A percentile compares a stretch with the other conserved stretches of the same genome.
Conservation (phyloP, 2,113 vertebrate species). For the Egretta garzetta region DNA sequence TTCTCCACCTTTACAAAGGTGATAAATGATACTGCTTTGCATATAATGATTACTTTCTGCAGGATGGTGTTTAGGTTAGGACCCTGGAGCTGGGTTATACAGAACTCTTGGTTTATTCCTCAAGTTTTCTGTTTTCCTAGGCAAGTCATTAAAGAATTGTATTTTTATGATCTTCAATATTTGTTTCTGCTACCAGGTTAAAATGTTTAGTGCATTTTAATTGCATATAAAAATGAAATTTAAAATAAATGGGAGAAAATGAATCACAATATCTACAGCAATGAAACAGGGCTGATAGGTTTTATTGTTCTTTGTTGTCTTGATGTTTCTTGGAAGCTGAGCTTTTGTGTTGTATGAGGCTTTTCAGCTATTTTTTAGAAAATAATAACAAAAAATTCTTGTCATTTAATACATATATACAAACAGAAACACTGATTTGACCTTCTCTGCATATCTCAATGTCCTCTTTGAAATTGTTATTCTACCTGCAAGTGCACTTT, state of each 20-base stretch:
- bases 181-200: background rate
- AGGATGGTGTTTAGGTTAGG: background rate
- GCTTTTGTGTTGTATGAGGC: background rate
- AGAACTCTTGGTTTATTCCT: background rate
- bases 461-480: background rate
- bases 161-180: background rate
- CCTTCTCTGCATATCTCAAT: background rate
- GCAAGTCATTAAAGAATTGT: background rate
- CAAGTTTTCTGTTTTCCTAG: background rate
- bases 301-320: background rate
- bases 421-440: background rate
- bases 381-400: slow-evolving; percentile 3
- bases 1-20: slow-evolving; percentile 5
- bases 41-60: background rate
- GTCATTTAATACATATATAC: background rate
- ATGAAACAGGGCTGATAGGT: background rate
- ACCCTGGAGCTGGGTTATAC: background rate
- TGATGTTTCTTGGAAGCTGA: background rate
- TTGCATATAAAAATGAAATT: background rate
- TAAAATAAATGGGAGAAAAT: background rate
- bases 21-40: slow-evolving; percentile 34
- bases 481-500: background rate
- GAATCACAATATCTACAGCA: background rate
- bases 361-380: background rate
- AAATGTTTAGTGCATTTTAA: background rate